phyloP scores from a whole-genome alignment of 2,888 invertebrate species.

The Crepidodera aurea region DNA sequence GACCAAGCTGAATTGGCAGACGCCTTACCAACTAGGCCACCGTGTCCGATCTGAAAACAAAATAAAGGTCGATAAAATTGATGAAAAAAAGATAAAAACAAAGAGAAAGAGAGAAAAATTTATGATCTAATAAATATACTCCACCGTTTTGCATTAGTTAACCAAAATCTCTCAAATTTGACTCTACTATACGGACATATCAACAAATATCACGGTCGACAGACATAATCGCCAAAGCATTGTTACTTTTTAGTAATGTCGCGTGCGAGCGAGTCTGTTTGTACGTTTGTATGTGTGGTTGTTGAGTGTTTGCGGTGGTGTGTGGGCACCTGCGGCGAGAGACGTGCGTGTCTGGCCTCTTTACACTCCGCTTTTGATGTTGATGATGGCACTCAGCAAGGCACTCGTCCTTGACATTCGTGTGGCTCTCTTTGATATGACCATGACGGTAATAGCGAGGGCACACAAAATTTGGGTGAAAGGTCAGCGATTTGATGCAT shows the following conservation, averaged over 20 bases:
- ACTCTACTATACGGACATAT: too few relatives aligned
- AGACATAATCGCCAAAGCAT: background rate
- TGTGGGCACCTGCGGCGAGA: slow-evolving; percentile 18
- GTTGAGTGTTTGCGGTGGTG: slow-evolving; percentile 18
- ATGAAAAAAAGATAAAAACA: too few relatives aligned
- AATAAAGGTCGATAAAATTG: too few relatives aligned
- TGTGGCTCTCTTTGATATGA: slow-evolving; percentile 8
- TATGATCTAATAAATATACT: too few relatives aligned
- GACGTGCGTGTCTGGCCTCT: slow-evolving; percentile 19
- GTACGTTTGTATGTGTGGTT: slow-evolving; percentile 2
- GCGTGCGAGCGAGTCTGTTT: background rate
- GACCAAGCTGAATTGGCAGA: too few relatives aligned
- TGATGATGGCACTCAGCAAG: slow-evolving; percentile 23
- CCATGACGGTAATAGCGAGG: slow-evolving; percentile 5
- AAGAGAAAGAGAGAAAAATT: too few relatives aligned
- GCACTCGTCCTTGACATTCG: slow-evolving; percentile 25
- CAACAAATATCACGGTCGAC: too few relatives aligned
- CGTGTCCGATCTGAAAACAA: too few relatives aligned
- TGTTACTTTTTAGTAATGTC: background rate
- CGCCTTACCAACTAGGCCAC: too few relatives aligned
- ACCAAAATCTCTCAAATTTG: too few relatives aligned
- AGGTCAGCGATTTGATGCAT: slow-evolving; percentile 8
- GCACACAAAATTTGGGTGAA: background rate
- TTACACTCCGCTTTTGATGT: slow-evolving; percentile 21
- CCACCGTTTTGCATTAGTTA: too few relatives aligned